Evolutionary conservation across 2,113 vertebrate genomes (phyloP).

Genomic region (Tragelaphus buxtoni): DNA sequence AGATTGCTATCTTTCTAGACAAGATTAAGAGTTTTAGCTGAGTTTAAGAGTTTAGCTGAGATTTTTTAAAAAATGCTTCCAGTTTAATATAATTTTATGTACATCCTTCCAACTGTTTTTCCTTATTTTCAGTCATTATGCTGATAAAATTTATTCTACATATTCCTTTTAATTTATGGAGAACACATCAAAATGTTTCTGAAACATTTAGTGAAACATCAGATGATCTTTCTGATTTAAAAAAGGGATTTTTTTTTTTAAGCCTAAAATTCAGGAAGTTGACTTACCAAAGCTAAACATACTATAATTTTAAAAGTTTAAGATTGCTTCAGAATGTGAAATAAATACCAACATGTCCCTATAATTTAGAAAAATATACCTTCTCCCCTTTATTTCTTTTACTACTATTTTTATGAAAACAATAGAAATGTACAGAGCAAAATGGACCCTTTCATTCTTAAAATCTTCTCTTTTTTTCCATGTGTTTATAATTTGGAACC

Average conservation of each 20-base stretch:
- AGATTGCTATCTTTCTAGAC: neutral
- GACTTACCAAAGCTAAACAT: neutral
- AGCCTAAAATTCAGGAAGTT: neutral
- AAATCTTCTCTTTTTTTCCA: neutral
- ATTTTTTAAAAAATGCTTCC: neutral
- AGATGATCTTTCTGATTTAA: neutral
- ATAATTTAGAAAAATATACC: neutral
- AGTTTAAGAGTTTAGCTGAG: neutral
- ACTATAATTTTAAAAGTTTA: neutral
- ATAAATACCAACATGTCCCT: neutral
- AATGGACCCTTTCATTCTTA: neutral
- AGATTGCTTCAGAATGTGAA: neutral
- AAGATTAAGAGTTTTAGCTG: neutral
- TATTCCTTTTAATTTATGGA: neutral
- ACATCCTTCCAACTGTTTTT: neutral
- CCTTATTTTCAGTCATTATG: neutral
- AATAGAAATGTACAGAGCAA: neutral
- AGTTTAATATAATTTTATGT: neutral
- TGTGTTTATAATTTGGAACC: neutral
- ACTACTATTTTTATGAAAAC: slow-evolving; percentile 4
- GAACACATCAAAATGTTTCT: neutral
- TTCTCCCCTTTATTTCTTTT: neutral
- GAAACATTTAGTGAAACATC: neutral
- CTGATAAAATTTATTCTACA: neutral
- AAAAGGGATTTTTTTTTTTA: neutral